These are phyloP conservation scores for Spilogale gracilis DNA, from an alignment of 2,113 vertebrate species.

Conservation along the genomic window DNA sequence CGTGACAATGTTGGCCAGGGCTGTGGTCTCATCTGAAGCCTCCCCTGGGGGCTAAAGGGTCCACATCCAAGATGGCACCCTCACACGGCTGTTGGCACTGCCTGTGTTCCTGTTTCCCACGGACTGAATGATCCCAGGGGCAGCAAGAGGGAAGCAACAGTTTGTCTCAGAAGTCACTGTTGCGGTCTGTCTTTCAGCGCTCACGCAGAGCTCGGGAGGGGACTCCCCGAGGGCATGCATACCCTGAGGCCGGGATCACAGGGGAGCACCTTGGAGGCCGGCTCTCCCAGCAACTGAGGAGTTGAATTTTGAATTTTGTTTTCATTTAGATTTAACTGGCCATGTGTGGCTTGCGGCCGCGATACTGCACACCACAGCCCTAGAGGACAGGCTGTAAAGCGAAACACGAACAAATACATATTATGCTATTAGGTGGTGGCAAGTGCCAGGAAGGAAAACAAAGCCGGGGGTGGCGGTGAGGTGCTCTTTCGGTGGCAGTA, in stretches of 20 bases:
- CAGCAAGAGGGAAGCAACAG: background rate
- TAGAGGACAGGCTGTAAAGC: background rate
- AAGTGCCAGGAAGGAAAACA: background rate
- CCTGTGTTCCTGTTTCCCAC: background rate
- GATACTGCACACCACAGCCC: background rate
- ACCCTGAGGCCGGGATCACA: rapidly evolving
- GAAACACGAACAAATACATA: rapidly evolving
- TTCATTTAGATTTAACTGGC: background rate
- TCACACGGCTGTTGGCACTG: rapidly evolving
- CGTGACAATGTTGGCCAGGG: background rate
- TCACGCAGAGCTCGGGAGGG: background rate
- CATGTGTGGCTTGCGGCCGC: rapidly evolving
- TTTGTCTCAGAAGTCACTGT: too few species aligned
- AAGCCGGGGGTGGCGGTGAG: rapidly evolving
- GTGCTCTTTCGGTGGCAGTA: rapidly evolving
- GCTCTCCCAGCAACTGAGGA: background rate
- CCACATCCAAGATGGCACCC: rapidly evolving
- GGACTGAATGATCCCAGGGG: rapidly evolving
- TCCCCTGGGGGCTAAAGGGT: rapidly evolving
- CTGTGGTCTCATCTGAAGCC: background rate
- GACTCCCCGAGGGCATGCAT: rapidly evolving
- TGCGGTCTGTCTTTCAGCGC: background rate
- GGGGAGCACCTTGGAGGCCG: background rate
- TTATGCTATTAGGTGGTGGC: rapidly evolving
- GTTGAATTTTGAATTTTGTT: background rate